Base-by-base conservation (phyloP, 2,888 invertebrate species). In the Leucophenga montana region DNA sequence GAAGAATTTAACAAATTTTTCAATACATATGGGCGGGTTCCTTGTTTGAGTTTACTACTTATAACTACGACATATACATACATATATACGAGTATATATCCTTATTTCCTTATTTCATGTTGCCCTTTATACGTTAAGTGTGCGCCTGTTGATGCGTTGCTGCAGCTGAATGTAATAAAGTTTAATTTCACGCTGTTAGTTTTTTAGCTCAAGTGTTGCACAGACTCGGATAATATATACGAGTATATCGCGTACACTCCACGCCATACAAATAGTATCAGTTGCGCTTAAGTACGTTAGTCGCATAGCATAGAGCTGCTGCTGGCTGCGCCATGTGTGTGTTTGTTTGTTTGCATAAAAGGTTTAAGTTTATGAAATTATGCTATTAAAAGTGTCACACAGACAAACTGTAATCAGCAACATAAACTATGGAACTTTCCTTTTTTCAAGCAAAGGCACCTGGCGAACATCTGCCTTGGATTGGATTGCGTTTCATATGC, bases 121-220 rank as follows among this genome's bases (percentile, higher is more conserved):
- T n/a, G 46, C 16, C 50, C 50, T n/a, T 18, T 18, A 18, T 18
- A 16, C 50, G 16, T n/a, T 1, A 1, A n/a, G 44, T 31, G 8
- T 16, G 46, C 62, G 46, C 62, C 48, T 64, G 62, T 64, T 48
- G 62, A 46, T 64, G 8, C 27, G 27, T 14, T 5, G 20, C 22
- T 13, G 22, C 22, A 20, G 18, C 56, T 6, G 9, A 56, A 4
- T 33, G 76, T 48, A 73, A 75, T 76, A 73, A 75, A 81, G 80
- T 80, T 75, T 74, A 82, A 83, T 83, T 82, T 82, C 75, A 78
- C 72, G 75, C 77, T 76, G 77, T 74, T 74, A 75, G 77, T 79
- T 80, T 80, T 82, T 76, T 68, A 53, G 68, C 72, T 66, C 64
- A 71, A 48, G 50, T 20, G 20, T 9, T 53, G 18, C 31, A 46